phyloP scores from a whole-genome alignment of 1,140 invertebrate genomes.

The Drosophila teissieri region DNA sequence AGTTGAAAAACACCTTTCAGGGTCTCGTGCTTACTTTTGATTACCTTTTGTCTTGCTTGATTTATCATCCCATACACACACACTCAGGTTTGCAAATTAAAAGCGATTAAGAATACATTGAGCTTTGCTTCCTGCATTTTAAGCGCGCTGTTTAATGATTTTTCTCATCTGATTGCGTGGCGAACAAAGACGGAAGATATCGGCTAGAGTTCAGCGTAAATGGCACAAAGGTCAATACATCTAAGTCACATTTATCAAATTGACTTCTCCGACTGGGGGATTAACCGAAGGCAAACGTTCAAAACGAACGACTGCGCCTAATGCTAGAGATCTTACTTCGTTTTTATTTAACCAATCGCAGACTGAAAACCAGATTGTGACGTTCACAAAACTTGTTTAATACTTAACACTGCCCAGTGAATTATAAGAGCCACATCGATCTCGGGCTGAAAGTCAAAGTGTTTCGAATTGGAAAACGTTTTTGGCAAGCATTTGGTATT shows the following conservation, averaged over 20 bases:
- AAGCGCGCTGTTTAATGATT: constrained; percentile 35
- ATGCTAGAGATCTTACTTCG: constrained; percentile 34
- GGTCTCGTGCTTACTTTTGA: constrained; percentile 28
- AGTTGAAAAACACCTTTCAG: constrained; percentile 39
- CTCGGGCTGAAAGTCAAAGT: constrained; percentile 22
- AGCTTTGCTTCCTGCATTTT: constrained; percentile 50
- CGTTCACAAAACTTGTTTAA: constrained; percentile 33
- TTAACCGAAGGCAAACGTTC: constrained; percentile 35
- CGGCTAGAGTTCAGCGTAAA: constrained; percentile 39
- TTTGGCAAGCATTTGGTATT: constrained; percentile 28
- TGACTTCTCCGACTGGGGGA: constrained; percentile 9
- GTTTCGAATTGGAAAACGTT: constrained; percentile 25
- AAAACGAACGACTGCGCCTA: constrained; percentile 12
- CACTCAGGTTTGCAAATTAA: constrained; percentile 40
- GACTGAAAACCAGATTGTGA: constrained; percentile 27
- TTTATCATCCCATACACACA: constrained; percentile 39
- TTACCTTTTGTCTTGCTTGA: constrained; percentile 29
- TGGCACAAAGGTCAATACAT: constrained; percentile 48
- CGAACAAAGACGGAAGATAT: constrained; percentile 53
- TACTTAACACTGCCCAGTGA: constrained; percentile 16
- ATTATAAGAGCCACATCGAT: constrained; percentile 1
- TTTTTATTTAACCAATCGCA: constrained; percentile 1
- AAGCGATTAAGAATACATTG: constrained; percentile 58
- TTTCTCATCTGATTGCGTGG: constrained; percentile 13
- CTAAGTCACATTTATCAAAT: constrained; percentile 19